A percentile compares a stretch with the other conserved stretches of the same genome.
Conservation (phyloP, 2,888 invertebrate species). For the Andricus curvator region DNA sequence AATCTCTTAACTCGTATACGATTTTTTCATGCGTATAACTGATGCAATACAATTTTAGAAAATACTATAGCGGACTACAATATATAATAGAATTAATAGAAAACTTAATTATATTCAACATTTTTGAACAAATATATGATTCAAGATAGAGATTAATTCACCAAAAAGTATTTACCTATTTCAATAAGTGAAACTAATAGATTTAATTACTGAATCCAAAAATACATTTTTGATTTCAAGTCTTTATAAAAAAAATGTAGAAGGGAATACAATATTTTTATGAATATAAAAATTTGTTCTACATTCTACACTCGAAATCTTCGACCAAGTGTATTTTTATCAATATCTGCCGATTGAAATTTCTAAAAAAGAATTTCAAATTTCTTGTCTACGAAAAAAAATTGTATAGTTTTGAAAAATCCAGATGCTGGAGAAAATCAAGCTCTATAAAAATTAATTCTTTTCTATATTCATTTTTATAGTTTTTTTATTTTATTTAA, state of each 20-base stretch:
- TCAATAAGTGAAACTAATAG: not conserved
- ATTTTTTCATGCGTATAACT: slow-evolving; percentile 14
- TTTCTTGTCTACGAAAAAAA: not conserved
- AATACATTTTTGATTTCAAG: not conserved
- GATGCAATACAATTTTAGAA: not conserved
- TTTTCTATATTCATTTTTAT: not conserved
- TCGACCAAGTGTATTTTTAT: slow-evolving; percentile 12
- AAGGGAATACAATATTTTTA: not conserved
- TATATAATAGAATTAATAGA: not conserved
- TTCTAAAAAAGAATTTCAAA: not conserved
- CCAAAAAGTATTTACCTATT: not conserved
- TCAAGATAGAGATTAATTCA: slow-evolving; percentile 1
- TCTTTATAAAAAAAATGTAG: not conserved
- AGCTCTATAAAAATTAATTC: no score
- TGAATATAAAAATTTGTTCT: not conserved
- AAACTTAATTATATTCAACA: not conserved
- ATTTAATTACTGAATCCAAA: not conserved
- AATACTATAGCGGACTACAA: not conserved
- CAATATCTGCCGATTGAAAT: not conserved
- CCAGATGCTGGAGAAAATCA: no score
- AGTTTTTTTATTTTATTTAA: slow-evolving; percentile 1
- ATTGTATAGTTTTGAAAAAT: no score
- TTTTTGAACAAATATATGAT: not conserved
- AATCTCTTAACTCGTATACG: slow-evolving; percentile 25
- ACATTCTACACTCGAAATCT: not conserved